Evolutionary conservation across 2,113 vertebrate species (phyloP), one percentile per base, ranked within the genome.

Genomic region (Amazona vittata): DNA sequence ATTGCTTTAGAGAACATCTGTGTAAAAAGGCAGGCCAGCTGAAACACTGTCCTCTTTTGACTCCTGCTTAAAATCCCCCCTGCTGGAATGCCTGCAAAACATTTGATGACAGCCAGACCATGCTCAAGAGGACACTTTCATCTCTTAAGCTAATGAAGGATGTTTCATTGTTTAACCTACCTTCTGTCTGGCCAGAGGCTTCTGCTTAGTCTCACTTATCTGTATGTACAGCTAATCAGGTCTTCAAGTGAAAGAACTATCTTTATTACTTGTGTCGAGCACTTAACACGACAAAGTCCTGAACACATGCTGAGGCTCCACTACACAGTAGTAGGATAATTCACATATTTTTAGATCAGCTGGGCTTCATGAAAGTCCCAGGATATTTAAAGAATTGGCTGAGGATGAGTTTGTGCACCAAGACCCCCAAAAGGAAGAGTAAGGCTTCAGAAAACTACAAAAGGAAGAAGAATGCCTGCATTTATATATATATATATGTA

Each of bases 141-240:
- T 94, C 88, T 93, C 86, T 75, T 78, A 81, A 55, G 64, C 65
- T 96, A 94, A 95, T 87, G 79, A 93, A 89, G 80, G 68, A 47
- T 50, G 15, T 83, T 90, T 93, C 68, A 47, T 88, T 88, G 85
- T 88, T 94, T 92, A 96, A 92, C 65, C n/a, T 86, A 73, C 35
- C 49, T 91, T 79, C 73, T 81, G 86, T 70, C 89, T 84, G 74
- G 63, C 78, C 84, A 91, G 91, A 69, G 78, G 83, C 91, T 93
- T 94, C 93, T 93, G 95, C 86, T 95, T 78, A 78, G 64, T 83
- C 89, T 95, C 52, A 4, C 43, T 53, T 80, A 86, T 60, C 82
- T 0, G 0, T 81, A 41, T 47, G 62, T 31, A 64, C 74, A 79
- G 86, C 44, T 89, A 92, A 94, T 94, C 83, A 94, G 69, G 62